Evolutionary conservation across 1,140 invertebrate species (phyloP).

Genomic region (Neotoxoptera formosana): DNA sequence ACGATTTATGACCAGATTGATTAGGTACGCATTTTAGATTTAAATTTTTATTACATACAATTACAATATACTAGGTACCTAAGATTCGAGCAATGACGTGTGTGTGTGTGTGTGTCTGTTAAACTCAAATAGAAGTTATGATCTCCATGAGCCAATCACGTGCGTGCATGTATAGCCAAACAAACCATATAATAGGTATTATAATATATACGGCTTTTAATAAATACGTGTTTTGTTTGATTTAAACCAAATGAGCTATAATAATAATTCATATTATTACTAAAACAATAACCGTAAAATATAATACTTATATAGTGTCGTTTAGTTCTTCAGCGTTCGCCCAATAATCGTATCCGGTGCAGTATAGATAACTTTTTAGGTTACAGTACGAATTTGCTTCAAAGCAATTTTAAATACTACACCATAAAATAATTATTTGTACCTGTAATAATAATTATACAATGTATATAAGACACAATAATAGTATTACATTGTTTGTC

Average conservation of each 20-base stretch:
- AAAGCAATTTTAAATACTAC: neutral
- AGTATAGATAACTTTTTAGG: neutral
- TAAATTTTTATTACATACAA: neutral
- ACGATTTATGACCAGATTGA: neutral
- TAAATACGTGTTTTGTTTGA: constrained; percentile 11
- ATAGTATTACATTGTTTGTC: neutral
- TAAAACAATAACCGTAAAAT: neutral
- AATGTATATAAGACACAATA: neutral
- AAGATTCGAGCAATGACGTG: neutral
- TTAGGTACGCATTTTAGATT: neutral
- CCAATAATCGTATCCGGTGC: neutral
- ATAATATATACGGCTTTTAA: neutral
- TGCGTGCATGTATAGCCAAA: neutral
- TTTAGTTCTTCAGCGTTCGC: neutral
- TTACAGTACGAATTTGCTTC: neutral
- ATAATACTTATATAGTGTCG: neutral
- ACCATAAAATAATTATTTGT: neutral
- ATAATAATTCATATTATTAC: neutral
- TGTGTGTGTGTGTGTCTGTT: neutral
- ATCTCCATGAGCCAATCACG: constrained; percentile 3
- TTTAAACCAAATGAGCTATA: neutral
- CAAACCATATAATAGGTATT: neutral
- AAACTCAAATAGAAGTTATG: neutral
- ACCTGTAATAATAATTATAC: neutral
- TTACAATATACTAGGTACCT: neutral